A percentile compares a stretch with the other conserved stretches of the same genome.
phyloP scores from a whole-genome alignment of 1,140 invertebrate species.

The Drosophila ohnishii region DNA sequence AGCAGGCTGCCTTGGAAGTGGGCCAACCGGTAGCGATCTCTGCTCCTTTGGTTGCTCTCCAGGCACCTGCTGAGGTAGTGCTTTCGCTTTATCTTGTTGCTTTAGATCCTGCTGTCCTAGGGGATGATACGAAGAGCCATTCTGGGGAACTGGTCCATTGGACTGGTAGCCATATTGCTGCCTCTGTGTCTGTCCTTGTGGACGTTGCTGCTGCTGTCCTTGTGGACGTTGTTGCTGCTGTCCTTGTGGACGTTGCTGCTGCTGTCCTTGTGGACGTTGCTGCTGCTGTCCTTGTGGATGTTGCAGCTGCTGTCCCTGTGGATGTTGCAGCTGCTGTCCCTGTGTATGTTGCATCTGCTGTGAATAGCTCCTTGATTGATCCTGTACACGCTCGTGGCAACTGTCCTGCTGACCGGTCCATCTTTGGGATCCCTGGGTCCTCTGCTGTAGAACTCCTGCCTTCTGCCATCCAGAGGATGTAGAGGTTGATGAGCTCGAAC shows the following conservation, averaged over 20 bases:
- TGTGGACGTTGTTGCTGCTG: not conserved
- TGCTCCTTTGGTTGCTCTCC: too few relatives aligned
- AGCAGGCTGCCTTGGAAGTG: not conserved
- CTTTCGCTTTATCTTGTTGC: not conserved
- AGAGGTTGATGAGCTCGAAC: not conserved
- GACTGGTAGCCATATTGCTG: slow-evolving; percentile 24
- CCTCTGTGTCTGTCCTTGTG: not conserved
- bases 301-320: not conserved
- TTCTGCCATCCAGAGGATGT: not conserved
- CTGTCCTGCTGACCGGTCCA: slow-evolving; percentile 3
- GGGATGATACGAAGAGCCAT: too few relatives aligned
- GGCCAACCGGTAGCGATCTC: too few relatives aligned
- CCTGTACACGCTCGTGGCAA: slow-evolving; percentile 10
- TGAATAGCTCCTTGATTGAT: not conserved
- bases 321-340: slow-evolving; percentile 2
- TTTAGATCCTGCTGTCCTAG: not conserved
- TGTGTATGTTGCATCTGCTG: not conserved
- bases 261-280: too few relatives aligned
- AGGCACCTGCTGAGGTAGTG: not conserved
- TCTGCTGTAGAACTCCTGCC: not conserved
- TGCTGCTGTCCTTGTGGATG: not conserved
- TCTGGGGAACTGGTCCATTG: not conserved
- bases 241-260: not conserved
- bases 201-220: not conserved
- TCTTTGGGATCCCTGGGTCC: not conserved